Percentiles rank a stretch among this genome's conserved stretches.
These are phyloP conservation scores for Syrmaticus mikado DNA, from an alignment of 2,113 vertebrate species.

Conservation along the genomic window DNA sequence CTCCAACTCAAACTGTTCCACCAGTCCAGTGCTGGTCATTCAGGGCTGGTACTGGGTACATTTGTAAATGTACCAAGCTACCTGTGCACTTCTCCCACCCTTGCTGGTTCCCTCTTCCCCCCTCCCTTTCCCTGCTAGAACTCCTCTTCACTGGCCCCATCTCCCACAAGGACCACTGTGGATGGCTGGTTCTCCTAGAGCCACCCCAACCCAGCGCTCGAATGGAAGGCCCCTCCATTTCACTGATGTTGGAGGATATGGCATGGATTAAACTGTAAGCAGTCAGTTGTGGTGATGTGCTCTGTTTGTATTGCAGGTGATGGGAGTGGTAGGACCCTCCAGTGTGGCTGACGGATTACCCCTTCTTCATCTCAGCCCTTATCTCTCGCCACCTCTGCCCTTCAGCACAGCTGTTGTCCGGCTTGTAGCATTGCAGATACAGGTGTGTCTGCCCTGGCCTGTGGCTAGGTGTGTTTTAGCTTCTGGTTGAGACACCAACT, in stretches of 20 bases:
- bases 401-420: conserved; percentile 99
- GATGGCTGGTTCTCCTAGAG: conserved; percentile 15
- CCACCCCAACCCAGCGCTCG: conserved; percentile 39
- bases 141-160: conserved; percentile 17
- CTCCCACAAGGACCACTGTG: conserved; percentile 42
- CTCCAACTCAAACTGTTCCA: conserved; percentile 67
- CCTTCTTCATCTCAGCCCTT: conserved; percentile 98
- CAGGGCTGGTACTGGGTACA: conserved; percentile 62
- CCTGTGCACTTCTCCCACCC: conserved; percentile 41
- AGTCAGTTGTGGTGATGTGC: conserved; percentile 82
- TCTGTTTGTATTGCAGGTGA: conserved; percentile 92
- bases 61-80: conserved; percentile 49
- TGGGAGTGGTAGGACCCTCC: conserved; percentile 99
- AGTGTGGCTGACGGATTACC: conserved; percentile 98
- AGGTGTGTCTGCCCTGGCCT: conserved; percentile 87
- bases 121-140: conserved; percentile 48
- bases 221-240: conserved; percentile 54
- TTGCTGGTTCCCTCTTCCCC: conserved; percentile 35
- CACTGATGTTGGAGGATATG: conserved; percentile 68
- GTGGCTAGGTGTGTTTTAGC: conserved; percentile 71
- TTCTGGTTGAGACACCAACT: conserved; percentile 75
- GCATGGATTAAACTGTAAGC: conserved; percentile 75
- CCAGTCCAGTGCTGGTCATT: conserved; percentile 68
- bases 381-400: conserved; percentile 97
- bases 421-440: conserved; percentile 98